phyloP scores from a whole-genome alignment of 2,888 invertebrate species.

The Drosophila meridiana region DNA sequence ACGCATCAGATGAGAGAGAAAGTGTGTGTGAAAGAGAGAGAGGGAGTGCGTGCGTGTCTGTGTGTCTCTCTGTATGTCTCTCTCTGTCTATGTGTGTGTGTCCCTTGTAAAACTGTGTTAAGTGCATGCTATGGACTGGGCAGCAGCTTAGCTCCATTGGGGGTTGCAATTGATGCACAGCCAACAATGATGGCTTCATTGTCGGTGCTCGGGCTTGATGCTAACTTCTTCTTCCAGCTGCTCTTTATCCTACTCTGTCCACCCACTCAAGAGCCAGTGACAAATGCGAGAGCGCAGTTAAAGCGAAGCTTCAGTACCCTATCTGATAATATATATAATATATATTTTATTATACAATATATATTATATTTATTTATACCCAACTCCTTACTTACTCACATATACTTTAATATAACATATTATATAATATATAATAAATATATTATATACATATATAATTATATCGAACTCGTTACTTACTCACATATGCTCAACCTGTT shows the following conservation, averaged over 20 bases:
- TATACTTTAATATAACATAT: no score
- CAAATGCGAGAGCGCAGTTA: neutral
- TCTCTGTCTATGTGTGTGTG: neutral
- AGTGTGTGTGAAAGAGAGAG: slow-evolving; percentile 28
- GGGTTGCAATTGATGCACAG: slow-evolving; percentile 59
- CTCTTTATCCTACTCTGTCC: slow-evolving; percentile 4
- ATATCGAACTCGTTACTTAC: neutral
- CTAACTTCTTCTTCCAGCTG: neutral
- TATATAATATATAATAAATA: neutral
- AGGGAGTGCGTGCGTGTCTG: slow-evolving; percentile 6
- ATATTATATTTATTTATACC: neutral
- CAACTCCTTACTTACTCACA: no score
- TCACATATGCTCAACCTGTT: slow-evolving; percentile 1
- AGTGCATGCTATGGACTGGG: slow-evolving; percentile 60
- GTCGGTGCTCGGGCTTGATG: slow-evolving; percentile 43
- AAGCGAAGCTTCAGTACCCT: slow-evolving; percentile 19
- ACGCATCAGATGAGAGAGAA: slow-evolving; percentile 9
- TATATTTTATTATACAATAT: neutral
- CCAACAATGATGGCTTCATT: slow-evolving; percentile 67
- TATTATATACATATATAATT: neutral
- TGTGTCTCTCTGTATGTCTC: neutral
- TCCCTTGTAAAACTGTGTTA: slow-evolving; percentile 67
- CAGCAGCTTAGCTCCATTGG: slow-evolving; percentile 36
- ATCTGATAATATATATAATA: neutral
- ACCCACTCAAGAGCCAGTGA: slow-evolving; percentile 30